Evolutionary conservation across 2,888 invertebrate genomes (phyloP), one percentile per base, ranked within the genome.

Genomic region (Fissipunctia ypsillon): DNA sequence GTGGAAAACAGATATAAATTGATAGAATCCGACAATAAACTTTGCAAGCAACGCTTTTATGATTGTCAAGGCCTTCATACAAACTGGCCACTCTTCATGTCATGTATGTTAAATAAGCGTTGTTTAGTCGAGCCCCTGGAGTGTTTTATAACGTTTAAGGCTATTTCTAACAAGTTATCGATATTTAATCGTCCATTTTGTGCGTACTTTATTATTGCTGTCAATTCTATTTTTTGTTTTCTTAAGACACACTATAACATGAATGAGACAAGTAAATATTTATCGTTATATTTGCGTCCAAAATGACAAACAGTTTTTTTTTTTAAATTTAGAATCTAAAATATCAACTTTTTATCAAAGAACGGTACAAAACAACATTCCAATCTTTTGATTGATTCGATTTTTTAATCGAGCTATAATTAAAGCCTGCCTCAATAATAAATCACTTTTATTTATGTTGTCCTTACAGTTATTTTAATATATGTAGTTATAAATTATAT

Each of bases 401-500:
- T n/a, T n/a, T n/a, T n/a, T n/a, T n/a, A n/a, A n/a, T 41, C 3
- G n/a, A 3, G 3, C 19, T 28, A 65, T 69, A 70, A 84, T 84
- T 69, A 52, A 74, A 59, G 16, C 14, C 41, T 41, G n/a, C 59
- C 28, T 56, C 16, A 25, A 35, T 50, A 73, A 84, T 80, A 80
- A 80, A 84, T 84, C 70, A 75, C n/a, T 61, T 14, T 69, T 45
- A 81, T 76, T 65, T 68, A 75, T 65, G 28, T 45, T 31, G 2
- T 67, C 43, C 56, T 67, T 22, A 48, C 12, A 35, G 57, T 57
- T 70, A 66, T 63, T 78, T 59, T 41, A 63, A 73, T 73, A 56
- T 14, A 73, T 73, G 52, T 14, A 69, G 22, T 6, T 45, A 48
- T 68, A 31, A 60, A 54, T 60, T 52, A 68, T 61, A 50, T 54